Conservation (phyloP, 1,140 invertebrate species). For the Coenobita brevimanus region DNA sequence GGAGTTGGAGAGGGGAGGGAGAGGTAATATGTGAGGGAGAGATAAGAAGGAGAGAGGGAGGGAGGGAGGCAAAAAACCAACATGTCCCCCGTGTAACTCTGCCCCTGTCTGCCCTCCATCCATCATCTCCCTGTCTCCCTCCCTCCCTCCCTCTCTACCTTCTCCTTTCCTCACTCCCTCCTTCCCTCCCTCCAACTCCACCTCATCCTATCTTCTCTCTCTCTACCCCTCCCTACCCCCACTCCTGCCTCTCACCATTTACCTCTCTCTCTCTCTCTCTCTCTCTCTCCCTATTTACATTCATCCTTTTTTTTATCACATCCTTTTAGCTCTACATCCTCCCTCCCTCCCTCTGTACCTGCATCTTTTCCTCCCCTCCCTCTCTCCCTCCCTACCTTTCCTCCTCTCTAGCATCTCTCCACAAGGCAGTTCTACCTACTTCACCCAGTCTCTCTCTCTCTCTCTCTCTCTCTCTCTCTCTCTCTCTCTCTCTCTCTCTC, state of each 20-base stretch:
- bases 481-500: conserved; percentile 5
- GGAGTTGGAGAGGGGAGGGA: not conserved
- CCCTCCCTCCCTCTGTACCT: not conserved
- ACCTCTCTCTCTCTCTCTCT: not conserved
- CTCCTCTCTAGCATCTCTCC: not conserved
- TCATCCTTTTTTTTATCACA: not conserved
- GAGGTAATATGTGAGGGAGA: not conserved
- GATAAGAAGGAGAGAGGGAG: not conserved
- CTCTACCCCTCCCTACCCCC: not conserved
- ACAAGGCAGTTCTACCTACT: too few species aligned
- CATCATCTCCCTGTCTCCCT: not conserved
- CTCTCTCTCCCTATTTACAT: not conserved
- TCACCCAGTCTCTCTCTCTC: not conserved
- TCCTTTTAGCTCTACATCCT: not conserved
- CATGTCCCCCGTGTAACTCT: conserved; percentile 38
- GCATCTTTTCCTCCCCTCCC: not conserved
- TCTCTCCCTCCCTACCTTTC: not conserved
- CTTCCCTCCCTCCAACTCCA: not conserved
- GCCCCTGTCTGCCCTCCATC: conserved; percentile 18
- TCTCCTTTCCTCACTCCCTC: not conserved
- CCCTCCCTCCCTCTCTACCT: not conserved
- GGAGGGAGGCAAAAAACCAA: not conserved
- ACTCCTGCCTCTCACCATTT: not conserved
- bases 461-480: not conserved
- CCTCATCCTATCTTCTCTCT: not conserved